A percentile compares a stretch with the other conserved stretches of the same genome.
Evolutionary conservation across 2,797 vertebrate genomes (phyloP).

Genomic region (Lophura swinhoii): DNA sequence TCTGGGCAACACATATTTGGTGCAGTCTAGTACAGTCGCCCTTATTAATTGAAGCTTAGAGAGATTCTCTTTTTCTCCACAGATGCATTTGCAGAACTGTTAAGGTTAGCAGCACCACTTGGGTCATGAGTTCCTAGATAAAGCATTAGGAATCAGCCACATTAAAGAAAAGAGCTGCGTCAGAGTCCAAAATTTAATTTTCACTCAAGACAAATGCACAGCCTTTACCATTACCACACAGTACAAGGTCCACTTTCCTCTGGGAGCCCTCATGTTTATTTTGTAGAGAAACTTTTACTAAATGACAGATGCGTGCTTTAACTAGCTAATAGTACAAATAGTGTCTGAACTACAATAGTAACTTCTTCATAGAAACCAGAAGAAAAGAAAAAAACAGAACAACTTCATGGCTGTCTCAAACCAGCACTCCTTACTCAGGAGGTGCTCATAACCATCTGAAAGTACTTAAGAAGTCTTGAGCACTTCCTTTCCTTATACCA

Average conservation of each 20-base stretch:
- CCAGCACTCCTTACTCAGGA: neutral
- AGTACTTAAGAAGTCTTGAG: neutral
- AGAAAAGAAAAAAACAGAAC: neutral
- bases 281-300: constrained; percentile 22
- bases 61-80: neutral
- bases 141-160: neutral
- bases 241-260: constrained; percentile 16
- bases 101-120: neutral
- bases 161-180: neutral
- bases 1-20: neutral
- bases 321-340: neutral
- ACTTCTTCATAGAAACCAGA: neutral
- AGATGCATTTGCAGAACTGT: neutral
- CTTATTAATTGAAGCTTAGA: neutral
- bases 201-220: neutral
- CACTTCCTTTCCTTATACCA: neutral
- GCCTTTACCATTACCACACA: neutral
- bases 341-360: neutral
- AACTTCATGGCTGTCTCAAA: neutral
- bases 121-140: neutral
- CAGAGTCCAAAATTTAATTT: neutral
- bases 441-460: neutral
- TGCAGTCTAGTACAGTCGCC: neutral
- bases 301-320: neutral
- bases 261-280: neutral